Conservation (phyloP, 2,888 invertebrate genomes). For the Amphiduros pacificus region DNA sequence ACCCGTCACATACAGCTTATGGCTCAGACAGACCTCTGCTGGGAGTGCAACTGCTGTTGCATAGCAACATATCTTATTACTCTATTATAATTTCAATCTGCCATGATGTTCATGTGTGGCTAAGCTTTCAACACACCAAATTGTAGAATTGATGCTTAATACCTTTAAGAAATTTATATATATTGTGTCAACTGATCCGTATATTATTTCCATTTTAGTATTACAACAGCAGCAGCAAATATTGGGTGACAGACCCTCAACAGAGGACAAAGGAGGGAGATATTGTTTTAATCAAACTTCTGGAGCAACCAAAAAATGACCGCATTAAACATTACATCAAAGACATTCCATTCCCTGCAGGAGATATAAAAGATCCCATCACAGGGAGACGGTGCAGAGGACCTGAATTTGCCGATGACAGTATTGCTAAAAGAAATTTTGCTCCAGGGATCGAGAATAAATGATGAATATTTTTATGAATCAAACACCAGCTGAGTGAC, state of each 20-base stretch:
- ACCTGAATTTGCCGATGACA: slow-evolving; percentile 40
- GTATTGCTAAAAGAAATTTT: background rate
- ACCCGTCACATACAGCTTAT: too few relatives aligned
- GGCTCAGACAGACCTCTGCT: too few relatives aligned
- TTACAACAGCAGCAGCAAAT: slow-evolving; percentile 35
- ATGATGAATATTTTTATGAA: too few relatives aligned
- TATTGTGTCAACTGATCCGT: background rate
- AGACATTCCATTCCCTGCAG: slow-evolving; percentile 40
- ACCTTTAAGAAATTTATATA: background rate
- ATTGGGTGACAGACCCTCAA: slow-evolving; percentile 34
- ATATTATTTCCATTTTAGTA: slow-evolving; percentile 35
- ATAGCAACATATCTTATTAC: too few relatives aligned
- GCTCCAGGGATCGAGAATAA: background rate
- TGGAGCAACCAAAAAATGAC: slow-evolving; percentile 28
- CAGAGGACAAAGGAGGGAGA: slow-evolving; percentile 33
- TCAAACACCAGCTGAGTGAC: background rate
- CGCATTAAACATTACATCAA: slow-evolving; percentile 36
- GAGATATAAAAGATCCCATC: slow-evolving; percentile 44
- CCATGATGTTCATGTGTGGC: too few relatives aligned
- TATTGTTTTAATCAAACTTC: slow-evolving; percentile 36
- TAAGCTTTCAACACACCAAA: background rate
- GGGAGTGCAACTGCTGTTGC: too few relatives aligned
- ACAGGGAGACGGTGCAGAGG: slow-evolving; percentile 46
- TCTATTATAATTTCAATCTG: too few relatives aligned
- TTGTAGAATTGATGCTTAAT: background rate